phyloP scores from a whole-genome alignment of 1,140 invertebrate genomes.

The Tetranychus urticae region DNA sequence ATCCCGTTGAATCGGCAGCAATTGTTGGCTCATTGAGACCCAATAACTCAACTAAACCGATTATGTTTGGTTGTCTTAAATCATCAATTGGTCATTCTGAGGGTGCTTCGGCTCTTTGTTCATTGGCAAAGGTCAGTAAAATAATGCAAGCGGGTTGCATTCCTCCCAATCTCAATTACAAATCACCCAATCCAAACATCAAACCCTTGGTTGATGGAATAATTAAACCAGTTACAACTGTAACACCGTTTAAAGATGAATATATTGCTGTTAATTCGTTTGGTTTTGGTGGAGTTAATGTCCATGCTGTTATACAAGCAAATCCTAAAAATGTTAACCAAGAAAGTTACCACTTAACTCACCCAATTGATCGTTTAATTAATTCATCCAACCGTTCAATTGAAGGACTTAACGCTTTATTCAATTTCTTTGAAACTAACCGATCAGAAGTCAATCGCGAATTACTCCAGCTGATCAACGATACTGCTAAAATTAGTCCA shows the following conservation, averaged over 20 bases:
- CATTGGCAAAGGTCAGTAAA: slow-evolving; percentile 25
- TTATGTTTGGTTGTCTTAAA: slow-evolving; percentile 82
- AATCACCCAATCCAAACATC: slow-evolving; percentile 28
- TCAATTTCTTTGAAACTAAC: slow-evolving; percentile 19
- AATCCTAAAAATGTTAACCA: neutral
- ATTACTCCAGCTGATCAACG: slow-evolving; percentile 9
- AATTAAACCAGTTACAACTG: slow-evolving; percentile 33
- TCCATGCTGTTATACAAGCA: slow-evolving; percentile 41
- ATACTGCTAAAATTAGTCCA: neutral
- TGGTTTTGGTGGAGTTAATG: slow-evolving; percentile 3
- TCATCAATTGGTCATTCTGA: slow-evolving; percentile 96
- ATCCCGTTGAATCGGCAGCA: slow-evolving; percentile 84
- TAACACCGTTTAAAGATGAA: slow-evolving; percentile 43
- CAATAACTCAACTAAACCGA: slow-evolving; percentile 26
- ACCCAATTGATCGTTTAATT: slow-evolving; percentile 12
- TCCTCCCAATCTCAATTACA: slow-evolving; percentile 30
- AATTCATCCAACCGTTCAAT: slow-evolving; percentile 4
- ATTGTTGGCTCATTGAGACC: slow-evolving; percentile 68
- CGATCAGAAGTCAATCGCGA: slow-evolving; percentile 11
- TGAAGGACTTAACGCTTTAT: slow-evolving; percentile 21
- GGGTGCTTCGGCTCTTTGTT: slow-evolving; percentile 47
- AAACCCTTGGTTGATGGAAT: slow-evolving; percentile 40
- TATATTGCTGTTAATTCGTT: slow-evolving; percentile 44
- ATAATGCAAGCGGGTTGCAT: slow-evolving; percentile 25
- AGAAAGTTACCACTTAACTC: slow-evolving; percentile 4